These are phyloP conservation scores for Aptenodytes patagonicus DNA, from an alignment of 2,113 vertebrate species.

Conservation along the genomic window DNA sequence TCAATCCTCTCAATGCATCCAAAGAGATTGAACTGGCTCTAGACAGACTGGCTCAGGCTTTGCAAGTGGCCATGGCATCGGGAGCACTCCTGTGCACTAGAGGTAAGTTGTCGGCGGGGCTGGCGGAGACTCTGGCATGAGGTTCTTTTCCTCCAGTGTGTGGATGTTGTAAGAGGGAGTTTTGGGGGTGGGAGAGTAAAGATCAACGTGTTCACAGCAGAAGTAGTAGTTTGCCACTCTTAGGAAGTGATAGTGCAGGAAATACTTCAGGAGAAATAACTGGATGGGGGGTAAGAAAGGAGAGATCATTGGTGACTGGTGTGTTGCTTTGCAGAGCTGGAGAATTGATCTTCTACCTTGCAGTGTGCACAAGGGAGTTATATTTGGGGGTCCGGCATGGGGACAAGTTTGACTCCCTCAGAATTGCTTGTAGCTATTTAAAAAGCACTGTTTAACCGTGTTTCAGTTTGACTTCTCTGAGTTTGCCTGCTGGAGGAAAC, in stretches of 20 bases:
- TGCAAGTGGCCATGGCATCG: constrained; percentile 93
- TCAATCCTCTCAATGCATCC: constrained; percentile 79
- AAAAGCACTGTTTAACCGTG: not conserved
- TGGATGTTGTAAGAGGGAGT: not conserved
- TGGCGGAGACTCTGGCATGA: not conserved
- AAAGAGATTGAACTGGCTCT: constrained; percentile 88
- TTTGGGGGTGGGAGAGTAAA: not conserved
- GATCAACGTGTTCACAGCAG: not conserved
- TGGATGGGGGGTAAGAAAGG: not conserved
- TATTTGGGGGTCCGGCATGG: not conserved
- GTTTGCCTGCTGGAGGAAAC: not conserved
- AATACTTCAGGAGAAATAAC: not conserved
- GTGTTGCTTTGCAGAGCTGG: not conserved
- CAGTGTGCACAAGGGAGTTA: not conserved
- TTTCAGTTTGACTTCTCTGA: not conserved
- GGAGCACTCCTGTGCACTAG: constrained; percentile 92
- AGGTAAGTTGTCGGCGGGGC: constrained; percentile 67
- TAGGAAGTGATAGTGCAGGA: not conserved
- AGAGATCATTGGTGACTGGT: not conserved
- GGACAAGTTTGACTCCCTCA: not conserved
- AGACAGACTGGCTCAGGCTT: constrained; percentile 91
- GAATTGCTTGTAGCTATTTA: not conserved
- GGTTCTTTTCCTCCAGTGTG: not conserved
- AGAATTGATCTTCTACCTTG: not conserved
- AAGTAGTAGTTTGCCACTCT: not conserved